Evolutionary conservation across 2,888 invertebrate species (phyloP).

Genomic region (Platerodrilus igneus): DNA sequence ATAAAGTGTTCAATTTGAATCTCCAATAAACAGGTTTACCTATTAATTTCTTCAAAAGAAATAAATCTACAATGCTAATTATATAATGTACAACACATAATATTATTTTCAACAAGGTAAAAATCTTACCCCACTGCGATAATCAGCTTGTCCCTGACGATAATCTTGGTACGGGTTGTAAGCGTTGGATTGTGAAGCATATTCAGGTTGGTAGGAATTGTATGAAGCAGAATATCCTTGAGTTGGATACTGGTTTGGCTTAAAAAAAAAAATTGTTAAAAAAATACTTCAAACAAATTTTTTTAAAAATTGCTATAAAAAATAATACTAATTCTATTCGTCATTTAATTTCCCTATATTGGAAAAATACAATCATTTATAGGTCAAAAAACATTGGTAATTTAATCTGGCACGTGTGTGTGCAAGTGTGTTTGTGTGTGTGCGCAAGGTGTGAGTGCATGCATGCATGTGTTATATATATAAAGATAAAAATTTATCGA

Average conservation of each 20-base stretch:
- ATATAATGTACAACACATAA: conserved; percentile 3
- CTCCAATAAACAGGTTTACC: conserved; percentile 8
- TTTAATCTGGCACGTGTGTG: too few species aligned
- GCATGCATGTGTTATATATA: too few species aligned
- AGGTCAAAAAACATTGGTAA: too few species aligned
- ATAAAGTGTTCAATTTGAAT: not conserved
- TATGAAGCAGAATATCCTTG: conserved; percentile 25
- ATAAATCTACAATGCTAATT: not conserved
- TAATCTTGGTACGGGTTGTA: conserved; percentile 27
- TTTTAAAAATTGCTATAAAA: not conserved
- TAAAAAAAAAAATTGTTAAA: conserved; percentile 8
- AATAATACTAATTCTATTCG: too few species aligned
- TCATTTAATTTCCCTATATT: too few species aligned
- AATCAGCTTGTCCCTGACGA: conserved; percentile 22
- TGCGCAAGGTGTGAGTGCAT: too few species aligned
- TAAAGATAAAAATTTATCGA: too few species aligned
- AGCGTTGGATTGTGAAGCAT: conserved; percentile 12
- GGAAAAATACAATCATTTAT: too few species aligned
- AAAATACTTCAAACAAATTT: not conserved
- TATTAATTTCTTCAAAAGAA: conserved; percentile 16
- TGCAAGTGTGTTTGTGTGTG: too few species aligned
- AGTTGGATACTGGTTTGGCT: conserved; percentile 26
- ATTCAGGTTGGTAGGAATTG: conserved; percentile 24
- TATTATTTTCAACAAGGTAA: not conserved
- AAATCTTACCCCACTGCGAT: conserved; percentile 24